Evolutionary conservation across 1,140 invertebrate genomes (phyloP).

Genomic region (Drosophila subobscura): DNA sequence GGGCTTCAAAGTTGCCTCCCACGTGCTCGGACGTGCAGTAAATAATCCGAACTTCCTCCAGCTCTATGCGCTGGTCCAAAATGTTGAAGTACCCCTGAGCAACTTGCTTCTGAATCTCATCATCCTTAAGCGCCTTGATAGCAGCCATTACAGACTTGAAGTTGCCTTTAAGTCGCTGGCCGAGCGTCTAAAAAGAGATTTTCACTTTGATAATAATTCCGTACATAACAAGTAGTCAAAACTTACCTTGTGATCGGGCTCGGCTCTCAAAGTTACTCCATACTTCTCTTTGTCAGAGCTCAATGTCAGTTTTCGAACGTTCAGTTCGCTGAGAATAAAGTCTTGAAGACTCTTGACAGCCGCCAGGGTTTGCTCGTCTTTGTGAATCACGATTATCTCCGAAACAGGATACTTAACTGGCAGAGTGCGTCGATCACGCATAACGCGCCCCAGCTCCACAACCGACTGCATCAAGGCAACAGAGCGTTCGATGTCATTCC

Average conservation of each 20-base stretch:
- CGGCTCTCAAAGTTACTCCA: conserved; percentile 95
- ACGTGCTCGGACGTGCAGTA: conserved; percentile 87
- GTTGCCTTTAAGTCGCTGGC: conserved; percentile 93
- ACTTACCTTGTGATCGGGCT: conserved; percentile 92
- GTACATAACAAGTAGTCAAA: not conserved
- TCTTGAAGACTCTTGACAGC: conserved; percentile 92
- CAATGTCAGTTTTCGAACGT: conserved; percentile 94
- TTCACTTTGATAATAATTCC: not conserved
- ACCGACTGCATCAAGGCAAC: conserved; percentile 96
- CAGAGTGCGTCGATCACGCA: conserved; percentile 96
- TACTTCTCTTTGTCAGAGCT: conserved; percentile 97
- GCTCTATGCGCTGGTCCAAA: conserved; percentile 89
- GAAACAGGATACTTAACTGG: conserved; percentile 98
- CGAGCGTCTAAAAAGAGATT: conserved; percentile 86
- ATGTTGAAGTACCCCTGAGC: conserved; percentile 89
- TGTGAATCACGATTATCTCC: conserved; percentile 97
- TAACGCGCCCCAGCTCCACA: conserved; percentile 96
- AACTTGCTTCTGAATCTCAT: conserved; percentile 91
- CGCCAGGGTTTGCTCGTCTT: conserved; percentile 90
- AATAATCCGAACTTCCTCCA: conserved; percentile 93
- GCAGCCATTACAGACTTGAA: conserved; percentile 94
- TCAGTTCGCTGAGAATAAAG: conserved; percentile 97
- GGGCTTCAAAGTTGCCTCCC: conserved; percentile 91
- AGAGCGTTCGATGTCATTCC: conserved; percentile 94
- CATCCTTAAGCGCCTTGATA: conserved; percentile 92